Evolutionary conservation across 2,888 invertebrate genomes (phyloP), one percentile per base, ranked within the genome.

Genomic region (Zelleria hepariella): DNA sequence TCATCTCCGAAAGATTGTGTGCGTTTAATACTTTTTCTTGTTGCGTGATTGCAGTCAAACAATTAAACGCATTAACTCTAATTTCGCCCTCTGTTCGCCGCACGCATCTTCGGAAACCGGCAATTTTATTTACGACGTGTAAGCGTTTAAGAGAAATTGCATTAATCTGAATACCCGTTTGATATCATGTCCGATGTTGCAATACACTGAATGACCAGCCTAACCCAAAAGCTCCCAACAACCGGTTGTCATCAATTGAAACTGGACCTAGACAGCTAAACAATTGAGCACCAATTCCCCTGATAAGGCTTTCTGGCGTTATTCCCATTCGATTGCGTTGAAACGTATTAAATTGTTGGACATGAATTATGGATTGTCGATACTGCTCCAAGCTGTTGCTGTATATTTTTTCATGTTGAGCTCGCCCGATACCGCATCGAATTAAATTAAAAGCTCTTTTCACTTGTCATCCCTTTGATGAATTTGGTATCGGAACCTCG

Each of bases 301-400:
- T 72, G 74, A 67, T 68, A 65, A 64, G 61, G 62, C 58, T 59
- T 58, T 64, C 61, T 64, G 64, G 70, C 72, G 68, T 74, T 80
- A 76, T 68, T 72, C 68, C 71, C 66, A 67, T 73, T 69, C 62
- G 63, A 64, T 66, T 67, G 67, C 66, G 71, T 72, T 67, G 73
- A 78, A 78, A 79, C 76, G 81, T 87, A 88, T 88, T 85, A 87
- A 87, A 88, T 86, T 88, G 87, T 87, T 79, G 79, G 85, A 86
- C 88, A 88, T 88, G 87, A 88, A 88, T 88, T 87, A 88, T 88
- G 86, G 86, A 88, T 88, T 88, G 87, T 87, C 88, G 88, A 88
- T 88, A 87, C 83, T 83, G 87, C 86, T 86, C 76, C 86, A 87
- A 88, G 88, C 88, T 88, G 88, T 87, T 86, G 82, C 84, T 82